Percentiles rank a stretch among this genome's conserved stretches.
These are phyloP conservation scores for Festucalex cinctus DNA, from an alignment of 2,113 vertebrate genomes.

Conservation along the genomic window DNA sequence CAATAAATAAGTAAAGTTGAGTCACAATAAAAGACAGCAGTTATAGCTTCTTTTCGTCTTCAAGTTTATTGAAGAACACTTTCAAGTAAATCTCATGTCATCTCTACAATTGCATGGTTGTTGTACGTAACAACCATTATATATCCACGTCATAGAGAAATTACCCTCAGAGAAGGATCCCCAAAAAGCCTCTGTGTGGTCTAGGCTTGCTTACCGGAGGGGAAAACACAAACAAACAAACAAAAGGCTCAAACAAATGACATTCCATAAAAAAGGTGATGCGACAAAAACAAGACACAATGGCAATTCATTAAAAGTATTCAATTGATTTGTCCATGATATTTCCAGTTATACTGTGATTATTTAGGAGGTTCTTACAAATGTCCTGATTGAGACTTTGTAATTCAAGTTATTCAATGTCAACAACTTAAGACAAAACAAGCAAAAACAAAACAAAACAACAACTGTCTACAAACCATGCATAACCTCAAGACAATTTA, in stretches of 20 bases:
- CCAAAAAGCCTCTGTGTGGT: constrained; percentile 30
- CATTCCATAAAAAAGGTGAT: constrained; percentile 44
- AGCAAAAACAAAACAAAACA: constrained; percentile 8
- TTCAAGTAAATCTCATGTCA: constrained; percentile 71
- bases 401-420: constrained; percentile 1
- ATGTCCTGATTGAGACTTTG: background rate
- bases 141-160: constrained; percentile 24
- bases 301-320: constrained; percentile 30
- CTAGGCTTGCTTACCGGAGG: constrained; percentile 65
- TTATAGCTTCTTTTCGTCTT: constrained; percentile 43
- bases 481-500: background rate
- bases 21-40: background rate
- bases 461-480: background rate
- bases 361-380: background rate
- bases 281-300: constrained; percentile 17
- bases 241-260: constrained; percentile 26
- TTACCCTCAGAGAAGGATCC: constrained; percentile 25
- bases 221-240: constrained; percentile 55
- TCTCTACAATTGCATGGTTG: constrained; percentile 63
- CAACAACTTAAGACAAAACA: constrained; percentile 3
- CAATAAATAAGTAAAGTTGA: background rate
- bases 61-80: constrained; percentile 74
- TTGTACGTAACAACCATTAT: constrained; percentile 45
- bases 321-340: constrained; percentile 31
- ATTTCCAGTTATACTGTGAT: constrained; percentile 22